phyloP scores from a whole-genome alignment of 2,113 vertebrate species.

The Mugil cephalus region DNA sequence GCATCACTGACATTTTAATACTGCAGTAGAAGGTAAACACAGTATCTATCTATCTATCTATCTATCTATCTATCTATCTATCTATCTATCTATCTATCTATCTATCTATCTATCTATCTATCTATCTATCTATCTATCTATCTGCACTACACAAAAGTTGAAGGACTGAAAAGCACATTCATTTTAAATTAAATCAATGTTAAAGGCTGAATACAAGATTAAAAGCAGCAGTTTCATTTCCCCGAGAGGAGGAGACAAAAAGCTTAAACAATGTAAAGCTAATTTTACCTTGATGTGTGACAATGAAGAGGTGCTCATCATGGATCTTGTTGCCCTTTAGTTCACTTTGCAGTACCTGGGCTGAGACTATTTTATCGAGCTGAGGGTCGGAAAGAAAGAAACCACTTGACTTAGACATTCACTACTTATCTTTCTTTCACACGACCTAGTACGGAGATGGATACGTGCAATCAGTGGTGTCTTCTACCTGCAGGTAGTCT shows the following conservation, averaged over 20 bases:
- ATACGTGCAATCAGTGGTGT: not conserved
- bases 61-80: not conserved
- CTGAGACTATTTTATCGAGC: constrained; percentile 92
- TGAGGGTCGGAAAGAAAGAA: constrained; percentile 71
- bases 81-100: constrained; percentile 1
- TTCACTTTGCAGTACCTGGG: constrained; percentile 95
- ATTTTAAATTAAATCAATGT: not conserved
- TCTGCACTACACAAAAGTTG: too few relatives aligned
- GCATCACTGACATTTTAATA: not conserved
- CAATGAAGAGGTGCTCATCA: constrained; percentile 97
- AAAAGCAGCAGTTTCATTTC: not conserved
- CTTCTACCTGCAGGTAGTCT: constrained; percentile 91
- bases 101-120: not conserved
- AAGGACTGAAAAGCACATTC: too few relatives aligned
- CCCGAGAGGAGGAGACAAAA: not conserved
- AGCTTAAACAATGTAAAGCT: not conserved
- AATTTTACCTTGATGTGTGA: constrained; percentile 94
- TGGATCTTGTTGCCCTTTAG: constrained; percentile 94
- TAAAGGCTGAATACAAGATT: not conserved
- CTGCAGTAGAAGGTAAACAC: not conserved
- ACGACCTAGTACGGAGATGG: not conserved
- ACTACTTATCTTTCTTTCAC: not conserved
- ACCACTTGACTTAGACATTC: not conserved
- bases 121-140: too few relatives aligned
- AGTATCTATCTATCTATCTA: not conserved